Conservation (phyloP, 2,888 invertebrate species). For the Crepidodera aurea region DNA sequence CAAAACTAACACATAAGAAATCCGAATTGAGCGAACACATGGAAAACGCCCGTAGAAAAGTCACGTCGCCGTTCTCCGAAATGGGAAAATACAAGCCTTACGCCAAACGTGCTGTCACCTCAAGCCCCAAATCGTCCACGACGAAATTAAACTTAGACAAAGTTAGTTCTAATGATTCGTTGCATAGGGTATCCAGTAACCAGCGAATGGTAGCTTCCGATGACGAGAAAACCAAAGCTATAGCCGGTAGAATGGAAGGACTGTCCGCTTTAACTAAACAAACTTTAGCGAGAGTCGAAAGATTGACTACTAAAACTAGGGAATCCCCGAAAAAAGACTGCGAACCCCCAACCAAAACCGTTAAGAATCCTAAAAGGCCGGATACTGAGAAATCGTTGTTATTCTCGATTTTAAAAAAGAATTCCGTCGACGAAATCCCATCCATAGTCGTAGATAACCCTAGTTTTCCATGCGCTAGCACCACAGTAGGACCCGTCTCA, state of each 20-base stretch:
- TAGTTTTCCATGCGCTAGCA: slow-evolving; percentile 39
- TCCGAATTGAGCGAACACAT: slow-evolving; percentile 59
- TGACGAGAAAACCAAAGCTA: slow-evolving; percentile 49
- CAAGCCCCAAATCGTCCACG: slow-evolving; percentile 43
- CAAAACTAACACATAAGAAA: slow-evolving; percentile 44
- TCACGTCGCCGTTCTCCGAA: slow-evolving; percentile 50
- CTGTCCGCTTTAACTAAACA: slow-evolving; percentile 72
- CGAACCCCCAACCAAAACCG: neutral
- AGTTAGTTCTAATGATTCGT: slow-evolving; percentile 17
- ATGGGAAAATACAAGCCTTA: slow-evolving; percentile 50
- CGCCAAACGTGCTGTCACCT: slow-evolving; percentile 40
- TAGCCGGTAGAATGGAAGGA: slow-evolving; percentile 69
- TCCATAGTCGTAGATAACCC: slow-evolving; percentile 30
- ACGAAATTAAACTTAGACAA: slow-evolving; percentile 29
- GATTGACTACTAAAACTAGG: slow-evolving; percentile 63
- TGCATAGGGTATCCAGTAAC: slow-evolving; percentile 14
- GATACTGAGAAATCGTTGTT: slow-evolving; percentile 35
- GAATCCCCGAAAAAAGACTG: slow-evolving; percentile 45
- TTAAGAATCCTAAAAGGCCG: slow-evolving; percentile 29
- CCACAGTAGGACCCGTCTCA: slow-evolving; percentile 61
- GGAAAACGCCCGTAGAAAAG: slow-evolving; percentile 59
- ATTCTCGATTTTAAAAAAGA: slow-evolving; percentile 74
- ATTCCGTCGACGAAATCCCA: slow-evolving; percentile 64
- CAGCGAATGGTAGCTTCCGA: slow-evolving; percentile 32
- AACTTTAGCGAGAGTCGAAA: slow-evolving; percentile 73